phyloP scores from a whole-genome alignment of 1,140 invertebrate species.

The Orchesella cincta region DNA sequence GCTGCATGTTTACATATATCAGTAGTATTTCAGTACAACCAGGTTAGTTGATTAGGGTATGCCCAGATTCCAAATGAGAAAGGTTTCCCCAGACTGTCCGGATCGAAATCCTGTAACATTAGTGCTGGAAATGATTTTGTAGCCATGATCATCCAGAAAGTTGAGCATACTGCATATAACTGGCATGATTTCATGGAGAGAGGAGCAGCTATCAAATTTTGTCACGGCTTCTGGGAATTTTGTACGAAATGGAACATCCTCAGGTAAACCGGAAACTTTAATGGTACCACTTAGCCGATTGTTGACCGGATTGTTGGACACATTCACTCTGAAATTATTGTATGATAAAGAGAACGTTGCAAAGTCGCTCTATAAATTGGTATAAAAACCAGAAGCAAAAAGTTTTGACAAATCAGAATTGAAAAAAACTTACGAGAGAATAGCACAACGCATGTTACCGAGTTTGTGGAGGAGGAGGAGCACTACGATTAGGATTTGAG shows the following conservation, averaged over 20 bases:
- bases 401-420: neutral
- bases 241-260: constrained; percentile 28
- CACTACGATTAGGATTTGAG: too few species aligned
- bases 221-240: constrained; percentile 38
- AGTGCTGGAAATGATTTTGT: constrained; percentile 25
- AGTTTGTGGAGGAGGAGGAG: too few species aligned
- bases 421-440: constrained; percentile 35
- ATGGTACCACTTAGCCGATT: constrained; percentile 32
- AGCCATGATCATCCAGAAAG: constrained; percentile 38
- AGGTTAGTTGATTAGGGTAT: constrained; percentile 23
- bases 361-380: neutral
- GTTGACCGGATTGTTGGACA: constrained; percentile 26
- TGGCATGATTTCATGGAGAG: constrained; percentile 37
- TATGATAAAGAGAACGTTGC: neutral
- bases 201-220: constrained; percentile 32
- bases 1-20: neutral
- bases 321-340: neutral
- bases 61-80: constrained; percentile 39
- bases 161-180: constrained; percentile 28
- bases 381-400: neutral
- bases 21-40: neutral
- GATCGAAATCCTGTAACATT: constrained; percentile 17
- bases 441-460: constrained; percentile 33
- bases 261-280: constrained; percentile 35
- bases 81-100: constrained; percentile 9